These are phyloP conservation scores for Parauchenoglanis ngamensis DNA, from an alignment of 2,797 vertebrate species.

Conservation along the genomic window DNA sequence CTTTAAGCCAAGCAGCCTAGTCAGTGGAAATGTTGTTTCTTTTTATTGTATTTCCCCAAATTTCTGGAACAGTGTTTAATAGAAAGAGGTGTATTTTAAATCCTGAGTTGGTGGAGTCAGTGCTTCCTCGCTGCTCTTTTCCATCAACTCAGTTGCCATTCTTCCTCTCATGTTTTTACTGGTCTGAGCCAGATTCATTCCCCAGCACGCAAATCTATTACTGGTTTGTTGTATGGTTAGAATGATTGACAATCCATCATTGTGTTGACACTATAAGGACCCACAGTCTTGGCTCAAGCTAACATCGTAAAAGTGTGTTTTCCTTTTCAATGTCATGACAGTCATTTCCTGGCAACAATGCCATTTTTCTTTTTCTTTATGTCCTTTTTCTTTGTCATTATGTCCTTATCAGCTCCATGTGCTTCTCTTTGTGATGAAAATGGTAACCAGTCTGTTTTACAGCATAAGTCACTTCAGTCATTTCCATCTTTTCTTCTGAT, in stretches of 20 bases:
- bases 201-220: slow-evolving; percentile 63
- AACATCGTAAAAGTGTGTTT: slow-evolving; percentile 36
- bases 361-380: neutral
- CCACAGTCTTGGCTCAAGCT: slow-evolving; percentile 35
- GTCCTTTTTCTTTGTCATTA: neutral
- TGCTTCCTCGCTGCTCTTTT: neutral
- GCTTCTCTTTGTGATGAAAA: neutral
- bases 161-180: slow-evolving; percentile 38
- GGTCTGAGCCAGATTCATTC: slow-evolving; percentile 49
- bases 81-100: neutral
- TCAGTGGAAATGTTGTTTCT: neutral
- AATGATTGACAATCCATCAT: slow-evolving; percentile 72
- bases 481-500: neutral
- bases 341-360: slow-evolving; percentile 26
- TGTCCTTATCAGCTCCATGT: slow-evolving; percentile 47
- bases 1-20: neutral
- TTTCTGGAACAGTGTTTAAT: neutral
- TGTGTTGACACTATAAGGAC: slow-evolving; percentile 25
- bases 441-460: neutral
- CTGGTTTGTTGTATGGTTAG: slow-evolving; percentile 47
- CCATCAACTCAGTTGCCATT: slow-evolving; percentile 28
- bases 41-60: neutral
- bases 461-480: neutral
- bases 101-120: neutral
- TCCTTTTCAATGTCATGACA: slow-evolving; percentile 17